phyloP scores from a whole-genome alignment of 2,113 vertebrate species.

The Gambusia holbrooki region DNA sequence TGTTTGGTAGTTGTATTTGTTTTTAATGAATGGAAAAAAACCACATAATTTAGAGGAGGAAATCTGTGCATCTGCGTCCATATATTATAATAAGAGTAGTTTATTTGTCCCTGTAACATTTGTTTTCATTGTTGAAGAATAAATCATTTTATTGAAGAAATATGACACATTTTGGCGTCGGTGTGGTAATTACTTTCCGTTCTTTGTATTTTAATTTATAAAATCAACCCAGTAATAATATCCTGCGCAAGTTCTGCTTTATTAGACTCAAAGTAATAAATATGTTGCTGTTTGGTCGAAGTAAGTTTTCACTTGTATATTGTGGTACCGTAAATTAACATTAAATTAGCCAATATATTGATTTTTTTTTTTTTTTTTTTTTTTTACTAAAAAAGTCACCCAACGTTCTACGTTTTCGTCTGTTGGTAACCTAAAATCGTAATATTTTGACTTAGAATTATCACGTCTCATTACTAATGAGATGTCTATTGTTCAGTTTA shows the following conservation, averaged over 20 bases:
- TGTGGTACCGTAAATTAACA: neutral
- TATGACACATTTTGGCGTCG: slow-evolving; percentile 16
- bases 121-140: slow-evolving; percentile 68
- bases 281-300: neutral
- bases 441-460: neutral
- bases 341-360: neutral
- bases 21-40: slow-evolving; percentile 33
- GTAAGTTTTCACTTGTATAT: neutral
- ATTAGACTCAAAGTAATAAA: neutral
- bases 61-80: slow-evolving; percentile 20
- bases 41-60: slow-evolving; percentile 38
- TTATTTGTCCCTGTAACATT: slow-evolving; percentile 66
- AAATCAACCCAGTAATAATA: neutral
- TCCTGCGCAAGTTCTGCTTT: neutral
- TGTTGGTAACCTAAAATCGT: neutral
- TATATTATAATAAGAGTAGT: slow-evolving; percentile 54
- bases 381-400: neutral
- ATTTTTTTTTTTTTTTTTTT: no score
- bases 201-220: neutral
- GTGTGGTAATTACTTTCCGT: neutral
- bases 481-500: neutral
- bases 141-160: slow-evolving; percentile 69
- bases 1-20: slow-evolving; percentile 27
- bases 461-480: neutral
- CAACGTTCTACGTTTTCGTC: neutral